Evolutionary conservation across 2,888 invertebrate species (phyloP).

Genomic region (Agonopterix arenella): DNA sequence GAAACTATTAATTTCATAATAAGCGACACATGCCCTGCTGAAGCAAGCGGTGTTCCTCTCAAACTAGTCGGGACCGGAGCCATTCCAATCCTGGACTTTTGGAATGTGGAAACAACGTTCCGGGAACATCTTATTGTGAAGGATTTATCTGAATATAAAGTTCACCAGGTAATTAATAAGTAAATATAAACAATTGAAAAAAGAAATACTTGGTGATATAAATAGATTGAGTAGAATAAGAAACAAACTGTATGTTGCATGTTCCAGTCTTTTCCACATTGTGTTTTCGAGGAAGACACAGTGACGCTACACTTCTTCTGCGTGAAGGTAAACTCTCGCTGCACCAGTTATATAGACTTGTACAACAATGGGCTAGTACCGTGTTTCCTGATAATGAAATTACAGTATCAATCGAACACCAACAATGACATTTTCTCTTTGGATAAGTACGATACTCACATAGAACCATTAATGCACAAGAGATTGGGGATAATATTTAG

Average conservation of each 20-base stretch:
- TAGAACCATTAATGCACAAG: conserved; percentile 62
- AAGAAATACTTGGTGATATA: neutral
- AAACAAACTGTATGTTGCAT: neutral
- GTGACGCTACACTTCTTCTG: conserved; percentile 61
- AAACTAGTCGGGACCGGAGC: conserved; percentile 71
- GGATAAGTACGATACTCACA: conserved; percentile 57
- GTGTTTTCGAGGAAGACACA: conserved; percentile 62
- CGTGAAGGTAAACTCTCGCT: conserved; percentile 50
- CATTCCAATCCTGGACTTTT: conserved; percentile 75
- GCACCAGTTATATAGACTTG: conserved; percentile 48
- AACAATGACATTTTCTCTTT: conserved; percentile 49
- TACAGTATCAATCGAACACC: conserved; percentile 54
- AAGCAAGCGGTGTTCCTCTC: conserved; percentile 63
- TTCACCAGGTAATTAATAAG: conserved; percentile 50
- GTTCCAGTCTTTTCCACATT: conserved; percentile 61
- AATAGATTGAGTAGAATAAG: neutral
- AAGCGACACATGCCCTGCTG: conserved; percentile 68
- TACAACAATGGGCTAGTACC: conserved; percentile 67
- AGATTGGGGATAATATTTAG: conserved; percentile 55
- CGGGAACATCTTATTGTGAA: conserved; percentile 77
- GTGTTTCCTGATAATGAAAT: conserved; percentile 49
- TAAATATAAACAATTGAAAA: neutral
- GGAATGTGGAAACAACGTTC: conserved; percentile 76
- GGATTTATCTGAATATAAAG: conserved; percentile 64
- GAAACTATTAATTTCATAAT: conserved; percentile 63